Percentiles rank a stretch among this genome's conserved stretches.
Conservation (phyloP, 2,888 invertebrate species). For the Lissonota sp. region DNA sequence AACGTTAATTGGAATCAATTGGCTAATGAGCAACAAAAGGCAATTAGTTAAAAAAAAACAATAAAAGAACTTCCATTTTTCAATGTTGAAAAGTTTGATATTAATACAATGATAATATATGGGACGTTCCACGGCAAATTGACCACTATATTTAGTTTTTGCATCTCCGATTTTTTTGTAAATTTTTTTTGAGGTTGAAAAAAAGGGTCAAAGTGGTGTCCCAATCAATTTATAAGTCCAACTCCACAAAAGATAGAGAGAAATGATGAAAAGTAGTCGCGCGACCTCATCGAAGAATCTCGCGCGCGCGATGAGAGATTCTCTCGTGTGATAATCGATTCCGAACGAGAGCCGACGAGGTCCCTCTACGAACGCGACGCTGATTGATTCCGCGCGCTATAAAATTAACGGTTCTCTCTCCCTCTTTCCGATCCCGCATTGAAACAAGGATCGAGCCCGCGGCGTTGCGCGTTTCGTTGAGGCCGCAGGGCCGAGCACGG, state of each 20-base stretch:
- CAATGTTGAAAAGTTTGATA: too few relatives aligned
- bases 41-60: too few relatives aligned
- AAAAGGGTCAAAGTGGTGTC: too few relatives aligned
- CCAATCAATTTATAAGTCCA: too few relatives aligned
- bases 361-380: conserved; percentile 64
- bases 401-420: conserved; percentile 75
- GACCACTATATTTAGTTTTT: too few relatives aligned
- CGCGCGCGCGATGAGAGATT: conserved; percentile 35
- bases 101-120: too few relatives aligned
- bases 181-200: too few relatives aligned
- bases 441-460: conserved; percentile 65
- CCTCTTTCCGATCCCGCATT: conserved; percentile 55
- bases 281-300: conserved; percentile 30
- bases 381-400: conserved; percentile 72
- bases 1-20: too few relatives aligned
- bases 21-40: too few relatives aligned
- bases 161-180: too few relatives aligned
- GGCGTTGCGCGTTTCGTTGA: conserved; percentile 43
- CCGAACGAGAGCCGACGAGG: conserved; percentile 64
- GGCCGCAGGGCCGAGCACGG: conserved; percentile 55
- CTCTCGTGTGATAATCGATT: conserved; percentile 69
- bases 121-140: too few relatives aligned
- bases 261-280: conserved; percentile 35
- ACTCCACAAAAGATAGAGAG: not conserved
- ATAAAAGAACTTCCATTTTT: too few relatives aligned